Percentiles rank a stretch among this genome's conserved stretches.
These are phyloP conservation scores for Periophthalmodon schlosseri DNA, from an alignment of 2,113 vertebrate genomes.

Conservation along the genomic window DNA sequence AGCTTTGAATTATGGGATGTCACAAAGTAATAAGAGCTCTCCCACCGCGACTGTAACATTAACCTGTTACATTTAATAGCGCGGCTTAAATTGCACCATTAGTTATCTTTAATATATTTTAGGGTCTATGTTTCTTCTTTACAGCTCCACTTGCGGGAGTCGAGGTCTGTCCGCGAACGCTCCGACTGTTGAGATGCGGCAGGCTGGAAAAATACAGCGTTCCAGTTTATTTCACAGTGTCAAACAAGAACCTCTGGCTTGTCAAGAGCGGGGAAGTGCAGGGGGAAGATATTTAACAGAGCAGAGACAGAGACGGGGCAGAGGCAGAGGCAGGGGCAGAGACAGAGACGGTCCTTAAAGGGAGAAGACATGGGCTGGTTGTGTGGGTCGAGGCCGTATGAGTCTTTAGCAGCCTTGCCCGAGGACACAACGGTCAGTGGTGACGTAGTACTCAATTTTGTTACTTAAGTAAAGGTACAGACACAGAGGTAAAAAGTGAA, in stretches of 20 bases:
- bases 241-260: conserved; percentile 72
- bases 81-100: neutral
- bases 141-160: conserved; percentile 3
- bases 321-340: conserved; percentile 34
- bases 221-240: conserved; percentile 72
- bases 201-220: conserved; percentile 62
- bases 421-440: too few relatives aligned
- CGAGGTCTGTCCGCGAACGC: conserved; percentile 51
- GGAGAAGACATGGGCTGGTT: conserved; percentile 43
- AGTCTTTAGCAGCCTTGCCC: too few relatives aligned
- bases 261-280: conserved; percentile 66
- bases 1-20: conserved; percentile 14
- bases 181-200: conserved; percentile 52
- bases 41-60: neutral
- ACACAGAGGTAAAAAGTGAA: too few relatives aligned
- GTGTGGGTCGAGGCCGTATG: conserved; percentile 26
- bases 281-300: conserved; percentile 72
- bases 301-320: conserved; percentile 63
- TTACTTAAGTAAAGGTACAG: too few relatives aligned
- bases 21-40: conserved; percentile 7
- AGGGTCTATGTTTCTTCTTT: conserved; percentile 2
- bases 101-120: neutral
- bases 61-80: conserved; percentile 1
- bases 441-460: too few relatives aligned
- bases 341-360: conserved; percentile 61